A percentile compares a stretch with the other conserved stretches of the same genome.
Evolutionary conservation across 2,888 invertebrate genomes (phyloP).

Genomic region (Phengaris arion): DNA sequence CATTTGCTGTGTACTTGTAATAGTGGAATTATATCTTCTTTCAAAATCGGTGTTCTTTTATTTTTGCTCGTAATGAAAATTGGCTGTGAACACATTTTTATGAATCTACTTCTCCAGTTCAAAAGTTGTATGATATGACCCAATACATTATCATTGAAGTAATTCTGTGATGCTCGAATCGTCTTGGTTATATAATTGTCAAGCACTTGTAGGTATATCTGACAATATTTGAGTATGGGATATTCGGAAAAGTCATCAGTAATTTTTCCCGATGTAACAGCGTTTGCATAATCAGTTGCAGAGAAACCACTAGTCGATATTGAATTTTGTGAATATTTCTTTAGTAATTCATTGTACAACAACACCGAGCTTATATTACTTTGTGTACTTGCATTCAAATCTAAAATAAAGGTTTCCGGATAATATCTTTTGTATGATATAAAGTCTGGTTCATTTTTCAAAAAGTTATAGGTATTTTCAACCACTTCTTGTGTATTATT

Average conservation of each 20-base stretch:
- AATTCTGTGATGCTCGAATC: conserved; percentile 49
- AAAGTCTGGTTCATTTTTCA: conserved; percentile 39
- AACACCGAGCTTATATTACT: conserved; percentile 67
- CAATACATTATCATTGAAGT: conserved; percentile 57
- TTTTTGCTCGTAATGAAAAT: conserved; percentile 55
- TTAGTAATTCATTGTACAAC: conserved; percentile 65
- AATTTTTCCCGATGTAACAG: conserved; percentile 62
- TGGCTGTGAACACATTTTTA: conserved; percentile 58
- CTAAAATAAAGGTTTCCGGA: conserved; percentile 49
- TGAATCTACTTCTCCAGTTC: conserved; percentile 77
- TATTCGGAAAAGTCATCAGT: conserved; percentile 73
- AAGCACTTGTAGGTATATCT: conserved; percentile 65
- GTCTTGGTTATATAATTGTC: conserved; percentile 64
- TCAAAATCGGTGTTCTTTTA: conserved; percentile 57
- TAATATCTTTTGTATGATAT: conserved; percentile 54
- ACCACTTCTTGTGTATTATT: conserved; percentile 46
- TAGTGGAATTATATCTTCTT: conserved; percentile 79
- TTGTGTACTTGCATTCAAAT: conserved; percentile 41
- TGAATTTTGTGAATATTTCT: conserved; percentile 41
- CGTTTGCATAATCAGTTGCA: conserved; percentile 73
- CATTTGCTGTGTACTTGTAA: conserved; percentile 86
- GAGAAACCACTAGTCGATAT: conserved; percentile 52
- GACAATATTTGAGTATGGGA: conserved; percentile 76
- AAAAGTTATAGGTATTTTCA: conserved; percentile 44
- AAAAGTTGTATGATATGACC: conserved; percentile 69